Evolutionary conservation across 2,797 vertebrate genomes (phyloP).

Genomic region (Phataginus tetradactyla): DNA sequence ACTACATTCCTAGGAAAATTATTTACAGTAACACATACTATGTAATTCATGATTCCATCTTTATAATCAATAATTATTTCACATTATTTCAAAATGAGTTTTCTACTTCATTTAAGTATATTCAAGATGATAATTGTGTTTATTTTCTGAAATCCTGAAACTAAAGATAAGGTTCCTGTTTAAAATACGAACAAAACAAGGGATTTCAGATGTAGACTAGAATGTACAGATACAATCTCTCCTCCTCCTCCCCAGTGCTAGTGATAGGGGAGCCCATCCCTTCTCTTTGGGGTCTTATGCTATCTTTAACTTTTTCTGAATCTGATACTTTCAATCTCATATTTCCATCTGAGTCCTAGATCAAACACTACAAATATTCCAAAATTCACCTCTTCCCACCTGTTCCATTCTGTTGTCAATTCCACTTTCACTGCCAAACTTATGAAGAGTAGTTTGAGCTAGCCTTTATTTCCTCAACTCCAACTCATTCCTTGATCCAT

Average conservation of each 20-base stretch:
- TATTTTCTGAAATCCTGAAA: slow-evolving; percentile 55
- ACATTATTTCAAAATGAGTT: slow-evolving; percentile 44
- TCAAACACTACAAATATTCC: neutral
- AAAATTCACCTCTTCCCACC: neutral
- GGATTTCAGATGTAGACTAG: neutral
- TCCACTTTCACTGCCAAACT: neutral
- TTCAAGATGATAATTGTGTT: neutral
- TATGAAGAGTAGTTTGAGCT: neutral
- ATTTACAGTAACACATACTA: slow-evolving; percentile 6
- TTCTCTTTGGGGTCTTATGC: neutral
- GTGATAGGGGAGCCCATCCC: neutral
- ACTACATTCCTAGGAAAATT: slow-evolving; percentile 43
- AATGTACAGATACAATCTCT: neutral
- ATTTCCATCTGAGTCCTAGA: neutral
- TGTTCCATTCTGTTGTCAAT: neutral
- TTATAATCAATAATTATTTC: slow-evolving; percentile 59
- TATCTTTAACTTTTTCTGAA: neutral
- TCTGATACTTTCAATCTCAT: neutral
- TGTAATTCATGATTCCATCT: slow-evolving; percentile 62
- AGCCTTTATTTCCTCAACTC: neutral
- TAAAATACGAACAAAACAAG: neutral
- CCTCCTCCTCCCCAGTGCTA: no score
- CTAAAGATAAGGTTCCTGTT: slow-evolving; percentile 36
- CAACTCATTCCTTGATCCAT: neutral
- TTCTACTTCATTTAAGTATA: slow-evolving; percentile 70